Base-by-base conservation (phyloP, 2,797 vertebrate genomes). In the Anomalospiza imberbis region DNA sequence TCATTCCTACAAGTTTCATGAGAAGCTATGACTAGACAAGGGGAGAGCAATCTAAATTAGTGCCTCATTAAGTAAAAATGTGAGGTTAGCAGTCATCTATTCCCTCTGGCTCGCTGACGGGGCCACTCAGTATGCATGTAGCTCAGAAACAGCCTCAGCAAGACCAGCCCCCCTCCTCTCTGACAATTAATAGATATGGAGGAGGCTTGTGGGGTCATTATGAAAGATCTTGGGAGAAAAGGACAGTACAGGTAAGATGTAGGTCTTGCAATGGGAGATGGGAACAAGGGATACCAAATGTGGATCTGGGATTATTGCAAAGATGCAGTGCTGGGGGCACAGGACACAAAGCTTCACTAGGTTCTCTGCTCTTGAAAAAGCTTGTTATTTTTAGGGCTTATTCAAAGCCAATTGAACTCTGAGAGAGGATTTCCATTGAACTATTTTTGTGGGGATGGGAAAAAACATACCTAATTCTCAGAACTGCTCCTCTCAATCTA, bases 31-130 rank as follows among this genome's bases (percentile, higher is more conserved):
- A 93, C 80, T 91, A 93, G 93, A 95, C 94, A 96, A 93, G 93
- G 55, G 88, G 73, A 94, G 62, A 90, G 26, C 3, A 31, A 88
- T 58, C 73, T 91, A 82, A 95, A 96, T 96, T 94, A 96, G 93
- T 76, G 83, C 85, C 83, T 96, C 96, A 94, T 96, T 96, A 96
- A 94, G 91, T 86, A 94, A 94, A 95, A 96, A 94, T 88, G 88
- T 91, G 85, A 91, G 94, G 91, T 95, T 94, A 95, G 85, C 94
- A 96, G 90, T 54, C 88, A 90, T 86, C 66, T 91, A 93, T 94
- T 94, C 94, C 91, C 94, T 58, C 80, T 73, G 89, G 95, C 82
- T 91, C 0, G 0, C 22, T 78, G 85, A 58, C 95, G 93, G 76
- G 85, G 93, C 73, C 88, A 86, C 85, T 93, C 89, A 94, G 76